Evolutionary conservation across 2,888 invertebrate genomes (phyloP).

Genomic region (Antitype chi): DNA sequence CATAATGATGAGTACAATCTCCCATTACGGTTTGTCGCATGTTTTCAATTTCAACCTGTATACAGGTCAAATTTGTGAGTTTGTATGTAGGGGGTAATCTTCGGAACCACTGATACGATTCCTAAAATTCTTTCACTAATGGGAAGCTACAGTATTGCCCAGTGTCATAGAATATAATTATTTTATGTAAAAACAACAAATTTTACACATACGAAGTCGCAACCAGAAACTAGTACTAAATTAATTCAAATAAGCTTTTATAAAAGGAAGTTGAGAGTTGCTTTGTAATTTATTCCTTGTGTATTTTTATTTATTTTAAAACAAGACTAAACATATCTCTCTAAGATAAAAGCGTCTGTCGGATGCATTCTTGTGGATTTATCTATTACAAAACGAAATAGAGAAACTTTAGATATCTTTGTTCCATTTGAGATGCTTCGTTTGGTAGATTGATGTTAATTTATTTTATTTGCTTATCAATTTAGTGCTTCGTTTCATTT

Average conservation of each 20-base stretch:
- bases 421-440: slow-evolving; percentile 22
- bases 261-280: slow-evolving; percentile 27
- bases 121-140: not conserved
- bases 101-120: not conserved
- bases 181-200: not conserved
- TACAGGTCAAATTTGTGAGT: not conserved
- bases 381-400: slow-evolving; percentile 43
- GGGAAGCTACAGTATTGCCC: no score
- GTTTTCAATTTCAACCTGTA: no score
- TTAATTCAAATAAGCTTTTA: slow-evolving; percentile 16
- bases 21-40: no score
- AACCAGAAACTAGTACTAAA: not conserved
- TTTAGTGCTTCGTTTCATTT: slow-evolving; percentile 37
- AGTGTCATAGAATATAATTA: not conserved
- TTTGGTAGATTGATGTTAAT: slow-evolving; percentile 28
- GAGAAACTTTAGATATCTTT: slow-evolving; percentile 36
- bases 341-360: slow-evolving; percentile 61
- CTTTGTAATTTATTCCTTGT: slow-evolving; percentile 35
- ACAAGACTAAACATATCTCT: slow-evolving; percentile 32
- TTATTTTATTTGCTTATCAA: slow-evolving; percentile 39
- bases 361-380: slow-evolving; percentile 48
- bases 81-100: not conserved
- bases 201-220: not conserved
- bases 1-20: no score
- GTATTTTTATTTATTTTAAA: slow-evolving; percentile 40